phyloP scores from a whole-genome alignment of 2,888 invertebrate genomes.

The Mamestra brassicae region DNA sequence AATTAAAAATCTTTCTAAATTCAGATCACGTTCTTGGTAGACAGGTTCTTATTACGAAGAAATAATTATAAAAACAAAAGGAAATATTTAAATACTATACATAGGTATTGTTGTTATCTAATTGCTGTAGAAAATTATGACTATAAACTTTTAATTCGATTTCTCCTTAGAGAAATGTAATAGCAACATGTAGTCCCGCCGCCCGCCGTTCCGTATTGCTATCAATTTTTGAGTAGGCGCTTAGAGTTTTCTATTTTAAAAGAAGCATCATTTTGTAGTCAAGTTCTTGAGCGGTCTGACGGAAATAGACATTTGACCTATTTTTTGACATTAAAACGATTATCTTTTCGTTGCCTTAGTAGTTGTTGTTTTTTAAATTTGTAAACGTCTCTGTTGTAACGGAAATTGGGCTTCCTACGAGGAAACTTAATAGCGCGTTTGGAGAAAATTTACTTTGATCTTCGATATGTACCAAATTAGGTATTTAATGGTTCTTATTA shows the following conservation, averaged over 20 bases:
- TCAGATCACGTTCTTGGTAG: slow-evolving; percentile 32
- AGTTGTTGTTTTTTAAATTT: slow-evolving; percentile 26
- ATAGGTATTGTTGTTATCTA: slow-evolving; percentile 2
- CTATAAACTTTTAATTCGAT: neutral
- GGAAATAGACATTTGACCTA: slow-evolving; percentile 58
- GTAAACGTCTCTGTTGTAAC: slow-evolving; percentile 33
- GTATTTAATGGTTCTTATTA: slow-evolving; percentile 19
- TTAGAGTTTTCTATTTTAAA: slow-evolving; percentile 31
- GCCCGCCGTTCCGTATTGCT: slow-evolving; percentile 7
- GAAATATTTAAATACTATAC: slow-evolving; percentile 10
- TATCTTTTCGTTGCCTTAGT: slow-evolving; percentile 24
- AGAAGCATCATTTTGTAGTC: slow-evolving; percentile 12
- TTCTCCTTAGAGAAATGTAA: slow-evolving; percentile 20
- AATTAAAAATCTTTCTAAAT: slow-evolving; percentile 34
- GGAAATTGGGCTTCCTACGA: slow-evolving; percentile 55
- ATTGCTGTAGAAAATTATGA: neutral
- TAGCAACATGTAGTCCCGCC: slow-evolving; percentile 36
- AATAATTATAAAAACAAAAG: slow-evolving; percentile 22
- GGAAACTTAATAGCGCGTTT: slow-evolving; percentile 51
- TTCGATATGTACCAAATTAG: slow-evolving; percentile 30
- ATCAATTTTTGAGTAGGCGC: slow-evolving; percentile 31
- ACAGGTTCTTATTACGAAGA: slow-evolving; percentile 17
- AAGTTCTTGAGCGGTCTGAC: slow-evolving; percentile 34
- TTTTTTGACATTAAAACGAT: slow-evolving; percentile 50
- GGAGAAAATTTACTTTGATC: slow-evolving; percentile 62